phyloP scores from a whole-genome alignment of 2,797 vertebrate genomes.

The Lutjanus campechanus region DNA sequence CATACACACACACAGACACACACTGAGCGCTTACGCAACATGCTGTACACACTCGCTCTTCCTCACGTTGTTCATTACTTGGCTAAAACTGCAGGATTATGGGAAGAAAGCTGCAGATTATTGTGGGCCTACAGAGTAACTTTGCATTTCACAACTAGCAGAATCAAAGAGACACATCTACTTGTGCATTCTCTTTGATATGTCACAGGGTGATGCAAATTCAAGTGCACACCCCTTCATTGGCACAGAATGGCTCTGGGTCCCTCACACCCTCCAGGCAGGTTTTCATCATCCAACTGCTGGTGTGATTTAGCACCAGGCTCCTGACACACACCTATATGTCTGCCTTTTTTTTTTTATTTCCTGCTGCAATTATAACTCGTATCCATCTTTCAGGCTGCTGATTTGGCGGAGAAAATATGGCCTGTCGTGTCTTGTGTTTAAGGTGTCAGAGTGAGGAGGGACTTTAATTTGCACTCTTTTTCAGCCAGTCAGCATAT shows the following conservation, averaged over 20 bases:
- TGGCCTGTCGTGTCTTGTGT: slow-evolving; percentile 71
- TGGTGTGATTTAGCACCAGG: slow-evolving; percentile 67
- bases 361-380: slow-evolving; percentile 63
- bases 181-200: slow-evolving; percentile 79
- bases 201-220: slow-evolving; percentile 78
- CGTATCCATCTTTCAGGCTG: slow-evolving; percentile 61
- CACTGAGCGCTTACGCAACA: slow-evolving; percentile 69
- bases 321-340: slow-evolving; percentile 61
- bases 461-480: slow-evolving; percentile 75
- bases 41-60: slow-evolving; percentile 54
- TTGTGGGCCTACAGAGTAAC: slow-evolving; percentile 59
- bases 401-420: slow-evolving; percentile 74
- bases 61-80: slow-evolving; percentile 77
- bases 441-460: slow-evolving; percentile 75
- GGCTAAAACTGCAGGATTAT: slow-evolving; percentile 78
- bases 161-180: slow-evolving; percentile 72
- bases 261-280: slow-evolving; percentile 61
- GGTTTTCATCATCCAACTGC: slow-evolving; percentile 72
- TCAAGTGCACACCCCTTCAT: slow-evolving; percentile 64
- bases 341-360: slow-evolving; percentile 42
- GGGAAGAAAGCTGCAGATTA: slow-evolving; percentile 77
- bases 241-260: slow-evolving; percentile 68
- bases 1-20: slow-evolving; percentile 33
- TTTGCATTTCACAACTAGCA: slow-evolving; percentile 67
- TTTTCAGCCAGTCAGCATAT: slow-evolving; percentile 73